Percentiles rank a stretch among this genome's conserved stretches.
Conservation (phyloP, 2,888 invertebrate genomes). For the Eristalis pertinax region DNA sequence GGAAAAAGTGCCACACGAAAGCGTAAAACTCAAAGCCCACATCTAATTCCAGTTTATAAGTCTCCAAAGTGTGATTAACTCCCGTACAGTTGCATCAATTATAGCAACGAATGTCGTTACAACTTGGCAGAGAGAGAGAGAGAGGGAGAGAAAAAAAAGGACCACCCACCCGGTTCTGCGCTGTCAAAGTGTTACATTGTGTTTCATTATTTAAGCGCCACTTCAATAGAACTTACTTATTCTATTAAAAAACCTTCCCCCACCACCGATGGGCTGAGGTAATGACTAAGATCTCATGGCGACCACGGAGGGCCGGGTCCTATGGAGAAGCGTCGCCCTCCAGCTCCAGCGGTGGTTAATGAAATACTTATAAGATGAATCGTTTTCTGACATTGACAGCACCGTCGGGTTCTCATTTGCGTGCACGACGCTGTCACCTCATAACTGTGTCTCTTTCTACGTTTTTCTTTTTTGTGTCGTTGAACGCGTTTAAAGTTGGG, state of each 20-base stretch:
- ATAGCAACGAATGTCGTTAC: conserved; percentile 23
- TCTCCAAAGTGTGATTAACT: conserved; percentile 48
- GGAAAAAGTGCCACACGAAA: background rate
- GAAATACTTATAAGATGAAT: conserved; percentile 36
- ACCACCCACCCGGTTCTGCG: background rate
- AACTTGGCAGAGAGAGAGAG: no score
- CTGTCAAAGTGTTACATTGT: background rate
- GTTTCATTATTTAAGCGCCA: background rate
- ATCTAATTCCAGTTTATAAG: conserved; percentile 57
- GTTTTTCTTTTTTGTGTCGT: background rate
- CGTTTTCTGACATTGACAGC: conserved; percentile 22
- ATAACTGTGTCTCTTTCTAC: background rate
- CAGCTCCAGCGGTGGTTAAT: conserved; percentile 17
- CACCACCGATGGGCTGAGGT: background rate
- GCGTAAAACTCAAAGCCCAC: conserved; percentile 25
- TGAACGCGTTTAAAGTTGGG: background rate
- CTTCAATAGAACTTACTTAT: background rate
- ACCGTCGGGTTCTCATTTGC: conserved; percentile 9
- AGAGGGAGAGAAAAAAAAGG: background rate
- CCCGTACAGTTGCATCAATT: conserved; percentile 54
- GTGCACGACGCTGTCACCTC: background rate
- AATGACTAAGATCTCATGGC: background rate
- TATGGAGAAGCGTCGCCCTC: background rate
- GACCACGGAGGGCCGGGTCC: background rate
- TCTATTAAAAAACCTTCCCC: background rate